Conservation (phyloP, 2,888 invertebrate species). For the Plebejus anna region DNA sequence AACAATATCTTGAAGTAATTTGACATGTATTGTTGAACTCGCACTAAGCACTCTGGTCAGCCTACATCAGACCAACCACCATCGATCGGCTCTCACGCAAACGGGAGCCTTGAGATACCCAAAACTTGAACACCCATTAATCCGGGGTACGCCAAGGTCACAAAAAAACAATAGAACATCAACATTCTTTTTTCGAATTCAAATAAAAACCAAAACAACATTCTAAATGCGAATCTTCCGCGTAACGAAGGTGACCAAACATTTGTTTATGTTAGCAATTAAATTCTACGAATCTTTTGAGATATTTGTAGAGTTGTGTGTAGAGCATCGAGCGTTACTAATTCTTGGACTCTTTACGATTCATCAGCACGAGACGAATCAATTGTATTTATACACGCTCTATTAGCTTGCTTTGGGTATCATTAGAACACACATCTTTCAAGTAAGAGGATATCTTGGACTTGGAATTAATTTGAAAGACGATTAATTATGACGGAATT, state of each 20-base stretch:
- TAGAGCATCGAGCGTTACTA: not conserved
- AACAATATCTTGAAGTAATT: too few relatives aligned
- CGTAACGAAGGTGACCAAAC: conserved; percentile 23
- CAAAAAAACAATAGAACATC: not conserved
- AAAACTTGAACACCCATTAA: not conserved
- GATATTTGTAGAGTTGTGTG: not conserved
- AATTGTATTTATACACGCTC: not conserved
- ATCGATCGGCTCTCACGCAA: not conserved
- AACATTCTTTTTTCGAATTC: not conserved
- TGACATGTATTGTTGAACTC: too few relatives aligned
- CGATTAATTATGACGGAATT: not conserved
- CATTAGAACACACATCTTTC: not conserved
- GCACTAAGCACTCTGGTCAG: too few relatives aligned
- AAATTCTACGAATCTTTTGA: conserved; percentile 12
- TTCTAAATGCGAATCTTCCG: conserved; percentile 16
- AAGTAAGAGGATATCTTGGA: not conserved
- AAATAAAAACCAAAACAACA: not conserved
- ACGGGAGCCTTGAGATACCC: too few relatives aligned
- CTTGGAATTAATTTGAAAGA: not conserved
- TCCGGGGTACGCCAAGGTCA: not conserved
- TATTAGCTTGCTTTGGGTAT: not conserved
- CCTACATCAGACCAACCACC: too few relatives aligned
- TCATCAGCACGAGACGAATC: conserved; percentile 4
- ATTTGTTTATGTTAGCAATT: conserved; percentile 26
- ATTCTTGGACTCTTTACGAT: not conserved